Percentiles rank a stretch among this genome's conserved stretches.
These are phyloP conservation scores for Corticium candelabrum DNA, from an alignment of 37 sponge, comb jelly and placozoan species.

Conservation along the genomic window DNA sequence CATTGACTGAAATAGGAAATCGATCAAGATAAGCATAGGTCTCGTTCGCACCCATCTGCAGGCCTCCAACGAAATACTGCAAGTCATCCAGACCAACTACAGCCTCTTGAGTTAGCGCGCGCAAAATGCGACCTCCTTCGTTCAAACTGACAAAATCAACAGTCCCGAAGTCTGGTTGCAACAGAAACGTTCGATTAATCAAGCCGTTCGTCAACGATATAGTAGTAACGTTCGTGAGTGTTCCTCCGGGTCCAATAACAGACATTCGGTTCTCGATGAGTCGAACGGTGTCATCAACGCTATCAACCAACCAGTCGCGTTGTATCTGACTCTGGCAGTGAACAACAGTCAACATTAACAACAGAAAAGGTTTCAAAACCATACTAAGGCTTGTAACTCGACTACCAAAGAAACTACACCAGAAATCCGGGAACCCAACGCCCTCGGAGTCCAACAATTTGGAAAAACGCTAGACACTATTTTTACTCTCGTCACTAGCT, in stretches of 20 bases:
- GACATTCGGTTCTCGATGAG: not conserved
- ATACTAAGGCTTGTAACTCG: no score
- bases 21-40: constrained; percentile 33
- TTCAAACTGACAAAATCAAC: constrained; percentile 20
- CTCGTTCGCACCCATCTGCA: not conserved
- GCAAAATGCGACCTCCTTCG: constrained; percentile 2
- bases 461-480: no score
- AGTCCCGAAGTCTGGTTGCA: constrained; percentile 33
- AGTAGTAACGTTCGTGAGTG: not conserved
- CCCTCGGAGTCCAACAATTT: no score
- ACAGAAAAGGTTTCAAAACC: no score
- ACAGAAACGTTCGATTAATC: constrained; percentile 16
- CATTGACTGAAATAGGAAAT: not conserved
- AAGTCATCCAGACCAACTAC: constrained; percentile 27
- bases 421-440: no score
- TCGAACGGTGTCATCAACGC: not conserved
- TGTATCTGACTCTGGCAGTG: no score
- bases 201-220: constrained; percentile 26
- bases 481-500: no score
- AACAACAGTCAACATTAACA: no score
- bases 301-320: not conserved
- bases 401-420: no score
- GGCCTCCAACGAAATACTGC: constrained; percentile 29
- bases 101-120: constrained; percentile 20
- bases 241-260: not conserved